Percentiles rank a stretch among this genome's conserved stretches.
Conservation (phyloP, 92 coral and sea anemone species). For the Galaxea fascicularis region DNA sequence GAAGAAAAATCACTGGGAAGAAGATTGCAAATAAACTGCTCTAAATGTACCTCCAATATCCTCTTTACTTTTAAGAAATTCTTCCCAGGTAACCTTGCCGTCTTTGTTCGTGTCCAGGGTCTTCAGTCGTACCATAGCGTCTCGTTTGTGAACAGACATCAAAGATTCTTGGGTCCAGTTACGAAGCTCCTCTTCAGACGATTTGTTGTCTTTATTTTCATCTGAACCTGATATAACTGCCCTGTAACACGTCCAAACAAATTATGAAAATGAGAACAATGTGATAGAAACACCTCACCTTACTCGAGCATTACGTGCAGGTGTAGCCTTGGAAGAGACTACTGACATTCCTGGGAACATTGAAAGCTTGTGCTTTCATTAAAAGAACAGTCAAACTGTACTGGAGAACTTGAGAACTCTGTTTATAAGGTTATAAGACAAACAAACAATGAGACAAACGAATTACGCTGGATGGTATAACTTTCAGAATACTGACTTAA, state of each 20-base stretch:
- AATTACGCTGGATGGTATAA: neutral
- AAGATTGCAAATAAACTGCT: neutral
- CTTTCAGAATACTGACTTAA: neutral
- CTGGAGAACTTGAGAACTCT: neutral
- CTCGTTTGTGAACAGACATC: slow-evolving; percentile 14
- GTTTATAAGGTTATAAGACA: neutral
- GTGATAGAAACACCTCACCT: neutral
- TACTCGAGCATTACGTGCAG: neutral
- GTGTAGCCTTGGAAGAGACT: neutral
- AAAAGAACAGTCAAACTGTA: too few species aligned
- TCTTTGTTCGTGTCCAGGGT: slow-evolving; percentile 73
- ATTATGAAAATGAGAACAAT: neutral
- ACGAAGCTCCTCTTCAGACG: slow-evolving; percentile 56
- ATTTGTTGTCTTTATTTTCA: slow-evolving; percentile 57
- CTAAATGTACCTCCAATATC: slow-evolving; percentile 6
- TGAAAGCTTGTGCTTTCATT: too few species aligned
- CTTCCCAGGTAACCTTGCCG: slow-evolving; percentile 71
- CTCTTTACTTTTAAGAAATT: slow-evolving; percentile 29
- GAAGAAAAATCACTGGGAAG: too few species aligned
- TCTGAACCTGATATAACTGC: slow-evolving; percentile 49
- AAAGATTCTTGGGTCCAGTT: slow-evolving; percentile 64
- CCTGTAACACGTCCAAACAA: slow-evolving; percentile 20
- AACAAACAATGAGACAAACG: slow-evolving; percentile 4
- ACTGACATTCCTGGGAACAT: too few species aligned
- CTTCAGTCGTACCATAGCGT: slow-evolving; percentile 42